Percentiles rank a stretch among this genome's conserved stretches.
These are phyloP conservation scores for Diabrotica undecimpunctata DNA, from an alignment of 1,140 invertebrate genomes.

Conservation along the genomic window DNA sequence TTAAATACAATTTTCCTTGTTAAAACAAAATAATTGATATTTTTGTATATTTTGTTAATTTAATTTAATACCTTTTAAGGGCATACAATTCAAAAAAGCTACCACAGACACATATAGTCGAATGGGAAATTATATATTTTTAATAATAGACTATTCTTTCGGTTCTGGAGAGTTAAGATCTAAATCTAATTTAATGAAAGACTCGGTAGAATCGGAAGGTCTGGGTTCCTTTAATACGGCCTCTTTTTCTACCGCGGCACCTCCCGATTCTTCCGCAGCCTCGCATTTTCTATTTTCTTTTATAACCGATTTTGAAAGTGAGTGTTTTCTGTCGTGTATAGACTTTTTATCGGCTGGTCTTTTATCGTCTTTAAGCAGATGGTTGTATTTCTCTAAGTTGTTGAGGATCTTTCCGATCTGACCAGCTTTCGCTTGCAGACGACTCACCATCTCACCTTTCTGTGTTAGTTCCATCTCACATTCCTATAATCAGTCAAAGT, in stretches of 20 bases:
- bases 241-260: conserved; percentile 10
- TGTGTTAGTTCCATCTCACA: conserved; percentile 88
- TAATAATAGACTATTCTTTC: conserved; percentile 9
- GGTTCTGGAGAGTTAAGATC: conserved; percentile 29
- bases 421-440: conserved; percentile 83
- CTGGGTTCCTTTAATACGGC: conserved; percentile 21
- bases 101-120: too few species aligned
- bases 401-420: conserved; percentile 86
- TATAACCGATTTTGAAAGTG: conserved; percentile 22
- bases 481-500: conserved; percentile 60
- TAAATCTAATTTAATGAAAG: conserved; percentile 38
- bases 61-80: too few species aligned
- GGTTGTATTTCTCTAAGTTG: conserved; percentile 83
- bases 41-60: too few species aligned
- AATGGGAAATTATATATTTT: too few species aligned
- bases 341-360: conserved; percentile 33
- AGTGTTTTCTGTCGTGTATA: conserved; percentile 14
- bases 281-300: conserved; percentile 30
- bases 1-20: too few species aligned
- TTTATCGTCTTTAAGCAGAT: conserved; percentile 59
- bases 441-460: conserved; percentile 86
- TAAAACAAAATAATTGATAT: too few species aligned
- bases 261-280: conserved; percentile 4
- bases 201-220: conserved; percentile 36
- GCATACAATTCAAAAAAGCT: too few species aligned